Evolutionary conservation across 2,113 vertebrate species (phyloP).

Genomic region (Peromyscus polionotus): DNA sequence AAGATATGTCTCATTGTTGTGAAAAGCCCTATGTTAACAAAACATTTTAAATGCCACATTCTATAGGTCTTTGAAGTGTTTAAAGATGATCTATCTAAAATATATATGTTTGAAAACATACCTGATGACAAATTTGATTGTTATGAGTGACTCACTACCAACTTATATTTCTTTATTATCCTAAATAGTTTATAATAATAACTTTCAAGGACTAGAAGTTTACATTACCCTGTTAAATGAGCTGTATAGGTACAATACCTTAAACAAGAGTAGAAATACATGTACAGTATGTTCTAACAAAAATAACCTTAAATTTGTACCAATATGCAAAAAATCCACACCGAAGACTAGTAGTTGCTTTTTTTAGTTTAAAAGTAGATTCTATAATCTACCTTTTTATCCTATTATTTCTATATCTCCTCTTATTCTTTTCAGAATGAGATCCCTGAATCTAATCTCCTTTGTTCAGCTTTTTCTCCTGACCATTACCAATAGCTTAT

Average conservation of each 20-base stretch:
- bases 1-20: background rate
- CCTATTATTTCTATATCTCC: background rate
- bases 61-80: background rate
- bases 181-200: background rate
- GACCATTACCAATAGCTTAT: background rate
- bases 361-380: background rate
- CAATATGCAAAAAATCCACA: background rate
- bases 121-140: background rate
- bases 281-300: background rate
- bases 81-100: background rate
- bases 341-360: background rate
- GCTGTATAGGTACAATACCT: background rate
- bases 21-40: background rate
- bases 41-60: background rate
- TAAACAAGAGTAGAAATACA: background rate
- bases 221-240: background rate
- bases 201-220: background rate
- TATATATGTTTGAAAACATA: background rate
- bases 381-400: background rate
- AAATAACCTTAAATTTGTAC: background rate
- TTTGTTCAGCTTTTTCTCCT: background rate
- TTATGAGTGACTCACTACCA: background rate
- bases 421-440: background rate
- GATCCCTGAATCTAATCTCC: background rate
- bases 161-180: background rate